Evolutionary conservation across 2,797 vertebrate genomes (phyloP).

Genomic region (Simalia tracyae): DNA sequence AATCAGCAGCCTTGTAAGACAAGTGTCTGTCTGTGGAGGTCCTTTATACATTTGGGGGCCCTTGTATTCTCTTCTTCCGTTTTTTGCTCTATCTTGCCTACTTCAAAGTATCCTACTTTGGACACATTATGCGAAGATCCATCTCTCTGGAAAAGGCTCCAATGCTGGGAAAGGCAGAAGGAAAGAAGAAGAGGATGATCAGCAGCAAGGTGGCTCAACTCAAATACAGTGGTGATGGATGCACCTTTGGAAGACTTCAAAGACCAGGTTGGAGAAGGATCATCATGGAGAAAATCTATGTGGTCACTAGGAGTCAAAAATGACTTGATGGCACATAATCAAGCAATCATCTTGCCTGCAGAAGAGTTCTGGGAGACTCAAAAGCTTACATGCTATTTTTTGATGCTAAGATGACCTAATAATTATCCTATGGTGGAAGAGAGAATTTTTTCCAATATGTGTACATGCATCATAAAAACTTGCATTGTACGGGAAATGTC

Average conservation of each 20-base stretch:
- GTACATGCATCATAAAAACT: neutral
- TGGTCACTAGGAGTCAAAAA: neutral
- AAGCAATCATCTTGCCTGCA: neutral
- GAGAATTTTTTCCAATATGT: neutral
- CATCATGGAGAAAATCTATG: neutral
- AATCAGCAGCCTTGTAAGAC: neutral
- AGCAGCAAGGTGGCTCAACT: neutral
- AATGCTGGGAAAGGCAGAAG: neutral
- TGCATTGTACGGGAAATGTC: neutral
- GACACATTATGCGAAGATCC: neutral
- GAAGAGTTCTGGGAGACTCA: neutral
- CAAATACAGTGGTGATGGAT: neutral
- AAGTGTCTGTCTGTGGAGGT: neutral
- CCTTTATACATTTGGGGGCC: neutral
- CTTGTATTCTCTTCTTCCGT: neutral
- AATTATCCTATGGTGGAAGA: neutral
- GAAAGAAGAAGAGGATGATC: neutral
- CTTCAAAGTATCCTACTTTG: neutral
- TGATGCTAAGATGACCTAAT: neutral
- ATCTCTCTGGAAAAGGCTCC: neutral
- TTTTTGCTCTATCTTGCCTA: neutral
- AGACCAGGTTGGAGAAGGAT: neutral
- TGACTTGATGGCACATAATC: neutral
- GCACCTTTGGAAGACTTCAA: neutral
- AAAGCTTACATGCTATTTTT: neutral